These are phyloP conservation scores for Bolinopsis microptera DNA, from an alignment of 37 sponge, comb jelly and placozoan species.

Conservation along the genomic window DNA sequence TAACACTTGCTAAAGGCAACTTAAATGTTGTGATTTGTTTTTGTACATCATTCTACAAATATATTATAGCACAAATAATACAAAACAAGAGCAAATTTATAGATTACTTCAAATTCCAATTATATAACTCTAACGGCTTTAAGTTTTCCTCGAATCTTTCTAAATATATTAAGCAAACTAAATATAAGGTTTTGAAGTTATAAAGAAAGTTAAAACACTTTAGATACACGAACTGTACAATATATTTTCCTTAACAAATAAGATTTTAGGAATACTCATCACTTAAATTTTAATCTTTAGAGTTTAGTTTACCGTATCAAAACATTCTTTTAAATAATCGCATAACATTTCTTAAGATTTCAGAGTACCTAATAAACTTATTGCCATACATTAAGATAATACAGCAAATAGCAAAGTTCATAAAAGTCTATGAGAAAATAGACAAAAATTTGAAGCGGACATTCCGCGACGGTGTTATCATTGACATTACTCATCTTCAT, in stretches of 20 bases:
- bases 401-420: not conserved
- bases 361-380: not conserved
- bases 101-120: not conserved
- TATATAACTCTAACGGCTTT: not conserved
- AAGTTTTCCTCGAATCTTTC: not conserved
- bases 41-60: slow-evolving; percentile 53
- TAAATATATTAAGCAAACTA: not conserved
- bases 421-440: not conserved
- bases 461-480: not conserved
- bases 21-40: not conserved
- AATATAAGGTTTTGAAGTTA: not conserved
- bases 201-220: not conserved
- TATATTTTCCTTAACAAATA: not conserved
- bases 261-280: not conserved
- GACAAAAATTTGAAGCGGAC: not conserved
- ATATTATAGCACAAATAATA: not conserved
- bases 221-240: not conserved
- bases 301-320: not conserved
- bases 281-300: not conserved
- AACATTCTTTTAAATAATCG: not conserved
- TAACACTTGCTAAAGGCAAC: not conserved
- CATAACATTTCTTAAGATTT: not conserved
- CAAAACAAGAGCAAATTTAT: slow-evolving; percentile 36
- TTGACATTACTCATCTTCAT: not conserved
- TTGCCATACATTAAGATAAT: not conserved